phyloP scores from a whole-genome alignment of 2,888 invertebrate species.

The Cryptus armator region DNA sequence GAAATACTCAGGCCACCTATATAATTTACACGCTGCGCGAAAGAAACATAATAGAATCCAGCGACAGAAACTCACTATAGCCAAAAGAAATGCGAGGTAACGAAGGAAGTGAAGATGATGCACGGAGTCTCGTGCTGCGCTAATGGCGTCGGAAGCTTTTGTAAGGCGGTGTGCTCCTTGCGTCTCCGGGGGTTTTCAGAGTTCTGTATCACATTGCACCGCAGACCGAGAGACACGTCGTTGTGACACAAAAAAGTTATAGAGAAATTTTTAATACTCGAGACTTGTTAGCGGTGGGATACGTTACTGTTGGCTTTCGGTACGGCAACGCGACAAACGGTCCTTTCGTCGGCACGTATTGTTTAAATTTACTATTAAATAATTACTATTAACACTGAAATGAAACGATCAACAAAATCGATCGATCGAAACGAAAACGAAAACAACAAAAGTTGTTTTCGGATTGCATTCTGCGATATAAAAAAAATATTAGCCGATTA shows the following conservation, averaged over 20 bases:
- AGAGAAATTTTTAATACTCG: slow-evolving; percentile 14
- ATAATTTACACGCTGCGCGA: slow-evolving; percentile 11
- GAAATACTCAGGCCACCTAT: slow-evolving; percentile 6
- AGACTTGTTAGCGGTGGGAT: slow-evolving; percentile 22
- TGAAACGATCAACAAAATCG: too few relatives aligned
- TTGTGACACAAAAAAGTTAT: slow-evolving; percentile 37
- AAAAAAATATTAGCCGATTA: too few relatives aligned
- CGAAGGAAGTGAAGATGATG: slow-evolving; percentile 30
- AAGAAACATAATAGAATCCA: slow-evolving; percentile 20
- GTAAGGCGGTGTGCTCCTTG: slow-evolving; percentile 22
- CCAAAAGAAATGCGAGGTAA: slow-evolving; percentile 16
- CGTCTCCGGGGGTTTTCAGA: slow-evolving; percentile 6
- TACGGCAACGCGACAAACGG: not conserved
- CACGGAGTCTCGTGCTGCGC: slow-evolving; percentile 29
- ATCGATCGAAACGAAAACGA: too few relatives aligned
- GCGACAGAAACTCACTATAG: slow-evolving; percentile 7
- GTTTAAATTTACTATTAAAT: not conserved
- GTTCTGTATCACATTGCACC: not conserved
- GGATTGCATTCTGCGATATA: too few relatives aligned
- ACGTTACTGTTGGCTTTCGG: not conserved
- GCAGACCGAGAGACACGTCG: not conserved
- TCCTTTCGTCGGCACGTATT: not conserved
- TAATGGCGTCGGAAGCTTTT: slow-evolving; percentile 51
- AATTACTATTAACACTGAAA: not conserved
- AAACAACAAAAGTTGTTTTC: too few relatives aligned